Conservation (phyloP, 2,888 invertebrate species). For the Alcis repandata region DNA sequence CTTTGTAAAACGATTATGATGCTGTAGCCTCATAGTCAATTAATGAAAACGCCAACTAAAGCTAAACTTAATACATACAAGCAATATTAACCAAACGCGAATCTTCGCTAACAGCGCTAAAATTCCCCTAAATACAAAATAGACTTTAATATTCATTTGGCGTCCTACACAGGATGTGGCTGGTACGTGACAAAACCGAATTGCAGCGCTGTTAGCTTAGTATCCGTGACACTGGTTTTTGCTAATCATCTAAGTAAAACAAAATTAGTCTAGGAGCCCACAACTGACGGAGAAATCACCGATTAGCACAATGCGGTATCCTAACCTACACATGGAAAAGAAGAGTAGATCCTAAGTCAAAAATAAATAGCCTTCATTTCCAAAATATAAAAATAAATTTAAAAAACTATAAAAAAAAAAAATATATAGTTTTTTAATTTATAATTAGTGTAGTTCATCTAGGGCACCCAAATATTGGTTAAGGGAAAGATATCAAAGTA, state of each 20-base stretch:
- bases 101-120: constrained; percentile 20
- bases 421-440: no score
- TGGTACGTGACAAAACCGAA: constrained; percentile 33
- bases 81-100: constrained; percentile 1
- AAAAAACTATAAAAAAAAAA: neutral
- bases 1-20: no score
- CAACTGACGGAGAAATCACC: no score
- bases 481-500: no score
- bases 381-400: neutral
- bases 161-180: constrained; percentile 32
- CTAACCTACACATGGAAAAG: no score
- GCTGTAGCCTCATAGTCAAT: constrained; percentile 2
- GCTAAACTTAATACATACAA: constrained; percentile 5
- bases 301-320: no score
- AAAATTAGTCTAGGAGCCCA: constrained; percentile 10
- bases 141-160: constrained; percentile 25
- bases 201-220: constrained; percentile 18
- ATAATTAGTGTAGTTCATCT: no score
- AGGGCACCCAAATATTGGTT: no score
- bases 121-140: constrained; percentile 22
- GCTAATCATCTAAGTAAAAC: constrained; percentile 42
- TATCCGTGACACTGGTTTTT: constrained; percentile 54
- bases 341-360: no score
- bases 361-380: no score
- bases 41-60: neutral